Evolutionary conservation across 1,140 invertebrate species (phyloP).

Genomic region (Apis florea): DNA sequence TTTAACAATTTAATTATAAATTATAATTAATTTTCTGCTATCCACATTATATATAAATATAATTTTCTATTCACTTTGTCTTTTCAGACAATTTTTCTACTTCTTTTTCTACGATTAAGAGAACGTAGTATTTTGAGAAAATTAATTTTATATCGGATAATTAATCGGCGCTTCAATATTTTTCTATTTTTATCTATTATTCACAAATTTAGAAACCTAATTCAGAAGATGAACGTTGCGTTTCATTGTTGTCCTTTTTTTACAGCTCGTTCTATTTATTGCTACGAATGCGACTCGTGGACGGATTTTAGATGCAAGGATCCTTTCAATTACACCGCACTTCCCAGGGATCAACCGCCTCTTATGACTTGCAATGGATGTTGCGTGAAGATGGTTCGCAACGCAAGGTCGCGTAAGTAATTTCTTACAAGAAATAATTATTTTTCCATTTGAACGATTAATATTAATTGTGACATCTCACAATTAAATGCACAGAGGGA

Average conservation of each 20-base stretch:
- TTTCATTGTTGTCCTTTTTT: slow-evolving; percentile 43
- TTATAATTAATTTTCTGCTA: not conserved
- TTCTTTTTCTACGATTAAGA: not conserved
- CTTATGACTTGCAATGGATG: slow-evolving; percentile 94
- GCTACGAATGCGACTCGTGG: slow-evolving; percentile 96
- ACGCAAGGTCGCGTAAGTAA: slow-evolving; percentile 92
- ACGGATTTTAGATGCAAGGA: slow-evolving; percentile 93
- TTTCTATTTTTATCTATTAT: not conserved
- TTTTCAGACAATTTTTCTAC: not conserved
- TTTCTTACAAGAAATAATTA: not conserved
- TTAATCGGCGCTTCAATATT: not conserved
- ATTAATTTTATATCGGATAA: not conserved
- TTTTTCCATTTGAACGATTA: not conserved
- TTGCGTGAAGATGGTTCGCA: slow-evolving; percentile 96
- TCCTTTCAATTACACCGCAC: slow-evolving; percentile 94
- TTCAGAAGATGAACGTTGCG: not conserved
- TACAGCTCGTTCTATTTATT: slow-evolving; percentile 91
- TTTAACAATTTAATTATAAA: not conserved
- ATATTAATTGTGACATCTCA: too few relatives aligned
- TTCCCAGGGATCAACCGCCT: slow-evolving; percentile 91
- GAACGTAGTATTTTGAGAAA: not conserved
- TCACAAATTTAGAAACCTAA: not conserved
- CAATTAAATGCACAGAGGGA: too few relatives aligned
- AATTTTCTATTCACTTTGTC: not conserved
- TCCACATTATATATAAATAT: not conserved